Percentiles rank a stretch among this genome's conserved stretches.
phyloP scores from a whole-genome alignment of 2,797 vertebrate species.

The Zalophus californianus region DNA sequence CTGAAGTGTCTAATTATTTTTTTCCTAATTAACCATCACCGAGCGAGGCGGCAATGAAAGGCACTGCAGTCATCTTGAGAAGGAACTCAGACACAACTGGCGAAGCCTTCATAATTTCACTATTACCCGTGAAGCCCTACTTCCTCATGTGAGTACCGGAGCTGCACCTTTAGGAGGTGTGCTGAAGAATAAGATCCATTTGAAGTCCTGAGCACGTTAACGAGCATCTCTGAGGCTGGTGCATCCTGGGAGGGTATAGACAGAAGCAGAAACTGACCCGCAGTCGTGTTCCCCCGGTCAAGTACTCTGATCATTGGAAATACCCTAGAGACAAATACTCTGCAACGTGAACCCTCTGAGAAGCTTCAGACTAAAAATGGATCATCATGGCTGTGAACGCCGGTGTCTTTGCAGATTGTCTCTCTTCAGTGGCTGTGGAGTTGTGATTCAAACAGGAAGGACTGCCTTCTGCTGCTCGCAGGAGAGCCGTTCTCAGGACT shows the following conservation, averaged over 20 bases:
- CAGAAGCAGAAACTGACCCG: neutral
- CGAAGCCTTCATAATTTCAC: neutral
- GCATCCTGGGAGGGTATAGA: neutral
- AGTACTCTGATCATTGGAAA: neutral
- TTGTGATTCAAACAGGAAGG: neutral
- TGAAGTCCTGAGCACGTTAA: neutral
- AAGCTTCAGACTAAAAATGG: neutral
- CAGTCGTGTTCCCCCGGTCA: neutral
- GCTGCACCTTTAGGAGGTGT: neutral
- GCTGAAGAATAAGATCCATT: neutral
- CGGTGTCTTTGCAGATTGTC: neutral
- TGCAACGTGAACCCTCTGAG: neutral
- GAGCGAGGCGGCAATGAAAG: constrained; percentile 8
- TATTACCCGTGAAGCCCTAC: neutral
- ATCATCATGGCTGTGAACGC: neutral
- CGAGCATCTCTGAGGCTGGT: neutral
- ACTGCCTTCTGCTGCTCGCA: neutral
- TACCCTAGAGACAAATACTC: neutral
- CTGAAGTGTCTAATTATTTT: constrained; percentile 77
- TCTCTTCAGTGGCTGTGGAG: neutral
- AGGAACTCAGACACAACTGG: neutral
- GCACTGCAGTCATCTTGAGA: constrained; percentile 16
- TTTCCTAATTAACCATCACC: constrained; percentile 66
- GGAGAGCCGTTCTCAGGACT: neutral
- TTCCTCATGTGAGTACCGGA: neutral